Base-by-base conservation (phyloP, 2,797 vertebrate genomes). In the Hipposideros larvatus region DNA sequence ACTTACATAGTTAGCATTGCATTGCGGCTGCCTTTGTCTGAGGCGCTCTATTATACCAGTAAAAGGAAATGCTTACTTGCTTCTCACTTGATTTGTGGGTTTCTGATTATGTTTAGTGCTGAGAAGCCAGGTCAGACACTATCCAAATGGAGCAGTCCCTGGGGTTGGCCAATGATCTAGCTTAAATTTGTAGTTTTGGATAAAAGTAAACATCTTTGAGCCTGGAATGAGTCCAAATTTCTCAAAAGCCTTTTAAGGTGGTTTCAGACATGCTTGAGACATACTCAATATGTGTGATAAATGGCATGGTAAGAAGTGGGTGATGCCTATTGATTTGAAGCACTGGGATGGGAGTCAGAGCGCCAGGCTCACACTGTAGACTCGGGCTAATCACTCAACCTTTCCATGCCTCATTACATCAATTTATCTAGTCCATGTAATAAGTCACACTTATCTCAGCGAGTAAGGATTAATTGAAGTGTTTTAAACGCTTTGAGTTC, bases 51-150 rank as follows among this genome's bases (percentile, higher is more conserved):
- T 53, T 93, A 19, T 70, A 18, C 57, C 63, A 55, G 61, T 74
- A 53, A 83, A 84, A 85, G 51, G 65, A 96, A 82, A 68, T 34
- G 19, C 28, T 61, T 78, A 22, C 53, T 48, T 92, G 63, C 70
- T 92, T 92, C 37, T 92, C 46, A 59, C 34, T 79, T 26, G 43
- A 59, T 78, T 88, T 92, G 34, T 61, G 21, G 43, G 26, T 94
- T 93, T 97, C 84, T 96, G 43, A 61, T 79, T 90, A 15, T 92
- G 9, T 57, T 59, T 48, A 83, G 19, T 78, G 37, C 68, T 90
- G 37, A 93, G 87, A 90, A 93, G 59, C 11, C 46, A 43, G 24
- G 31, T 63, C 15, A 21, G 46, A 73, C 53, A 87, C 28, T 75
- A 41, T 48, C 48, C 48, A 75, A 41, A n/a, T 15, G 37, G 74